Base-by-base conservation (phyloP, 2,113 vertebrate genomes). In the Xyliphius kryptos region DNA sequence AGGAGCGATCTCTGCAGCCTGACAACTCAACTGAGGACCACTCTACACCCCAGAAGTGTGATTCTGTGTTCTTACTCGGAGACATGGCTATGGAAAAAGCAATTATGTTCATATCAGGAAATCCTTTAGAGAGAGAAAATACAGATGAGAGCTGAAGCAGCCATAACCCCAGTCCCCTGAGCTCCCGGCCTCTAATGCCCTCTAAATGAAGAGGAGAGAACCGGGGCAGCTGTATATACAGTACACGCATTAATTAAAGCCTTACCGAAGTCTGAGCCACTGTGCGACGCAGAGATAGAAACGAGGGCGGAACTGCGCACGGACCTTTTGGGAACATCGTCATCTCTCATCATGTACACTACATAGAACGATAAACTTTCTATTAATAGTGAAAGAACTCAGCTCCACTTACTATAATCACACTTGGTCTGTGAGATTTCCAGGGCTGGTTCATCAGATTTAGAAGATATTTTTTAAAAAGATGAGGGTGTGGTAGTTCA, bases 331-430 rank as follows among this genome's bases (percentile, higher is more conserved):
- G 55, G 78, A 74, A 67, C 19, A 16, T 59, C 57, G 58, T 74
- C 57, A 68, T 63, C 70, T 17, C 74, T 86, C 76, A 83, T 87
- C 85, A 84, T 49, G 69, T 56, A 84, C 83, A 76, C 84, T 69
- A 63, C 72, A 72, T 46, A 46, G 4, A 32, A 6, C 4, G 26
- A 32, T 3, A 32, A 32, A 32, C 26, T 32, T 32, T 5, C 26
- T 32, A 6, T 32, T 32, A 32, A 5, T 32, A 32, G n/a, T n/a
- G n/a, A n/a, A n/a, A n/a, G n/a, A n/a, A n/a, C n/a, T n/a, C n/a
- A n/a, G n/a, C n/a, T n/a, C n/a, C n/a, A n/a, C n/a, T n/a, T n/a
- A n/a, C n/a, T n/a, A n/a, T n/a, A n/a, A n/a, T n/a, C n/a, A n/a
- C n/a, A n/a, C n/a, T n/a, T n/a, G n/a, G n/a, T n/a, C n/a, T n/a